Conservation (phyloP, 2,888 invertebrate species). For the Dastarcus helophoroides region DNA sequence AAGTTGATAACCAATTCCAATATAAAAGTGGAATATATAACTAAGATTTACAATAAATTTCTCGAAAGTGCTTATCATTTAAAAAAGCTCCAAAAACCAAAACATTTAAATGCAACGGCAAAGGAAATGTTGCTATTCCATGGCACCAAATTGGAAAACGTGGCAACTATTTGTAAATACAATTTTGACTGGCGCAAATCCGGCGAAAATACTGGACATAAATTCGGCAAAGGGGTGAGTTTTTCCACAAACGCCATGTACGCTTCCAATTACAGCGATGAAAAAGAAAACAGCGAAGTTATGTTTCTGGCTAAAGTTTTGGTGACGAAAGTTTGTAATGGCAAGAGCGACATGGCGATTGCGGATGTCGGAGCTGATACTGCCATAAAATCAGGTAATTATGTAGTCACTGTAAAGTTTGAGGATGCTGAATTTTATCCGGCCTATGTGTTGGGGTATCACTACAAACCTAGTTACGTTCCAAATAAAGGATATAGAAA, state of each 20-base stretch:
- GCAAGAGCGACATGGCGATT: neutral
- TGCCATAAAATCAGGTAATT: neutral
- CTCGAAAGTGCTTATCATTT: neutral
- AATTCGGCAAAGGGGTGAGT: constrained; percentile 2
- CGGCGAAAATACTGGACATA: neutral
- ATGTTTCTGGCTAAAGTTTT: constrained; percentile 1
- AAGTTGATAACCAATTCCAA: neutral
- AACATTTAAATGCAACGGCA: neutral
- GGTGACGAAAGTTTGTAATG: neutral
- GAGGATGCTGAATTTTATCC: constrained; percentile 2
- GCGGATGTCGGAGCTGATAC: neutral
- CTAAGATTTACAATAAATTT: neutral
- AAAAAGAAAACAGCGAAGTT: neutral
- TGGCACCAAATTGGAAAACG: constrained; percentile 1
- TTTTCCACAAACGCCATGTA: constrained; percentile 1
- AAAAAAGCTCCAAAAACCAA: neutral
- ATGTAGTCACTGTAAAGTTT: constrained; percentile 1
- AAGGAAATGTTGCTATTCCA: neutral
- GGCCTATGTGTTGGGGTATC: neutral
- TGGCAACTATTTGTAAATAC: neutral
- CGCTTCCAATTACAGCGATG: neutral
- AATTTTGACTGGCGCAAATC: constrained; percentile 1
- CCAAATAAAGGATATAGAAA: no score
- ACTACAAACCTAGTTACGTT: neutral
- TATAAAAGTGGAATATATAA: neutral